These are phyloP conservation scores for Podarcis cretensis DNA, from an alignment of 2,113 vertebrate species.

Conservation along the genomic window DNA sequence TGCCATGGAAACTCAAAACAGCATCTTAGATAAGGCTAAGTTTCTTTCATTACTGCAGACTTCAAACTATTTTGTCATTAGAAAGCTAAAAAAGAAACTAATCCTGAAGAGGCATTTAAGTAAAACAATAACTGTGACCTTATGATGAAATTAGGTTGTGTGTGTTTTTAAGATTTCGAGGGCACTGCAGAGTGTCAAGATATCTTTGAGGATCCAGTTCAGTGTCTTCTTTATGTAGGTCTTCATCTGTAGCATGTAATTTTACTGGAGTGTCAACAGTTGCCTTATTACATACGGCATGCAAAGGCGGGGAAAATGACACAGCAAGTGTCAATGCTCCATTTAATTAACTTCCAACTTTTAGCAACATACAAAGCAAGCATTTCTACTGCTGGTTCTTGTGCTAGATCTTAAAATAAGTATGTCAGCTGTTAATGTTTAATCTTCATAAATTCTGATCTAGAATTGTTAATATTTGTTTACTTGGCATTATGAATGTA, in stretches of 20 bases:
- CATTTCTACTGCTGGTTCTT: conserved; percentile 19
- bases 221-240: conserved; percentile 18
- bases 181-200: not conserved
- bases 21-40: not conserved
- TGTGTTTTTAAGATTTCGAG: not conserved
- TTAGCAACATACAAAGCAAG: conserved; percentile 39
- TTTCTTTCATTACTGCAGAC: not conserved
- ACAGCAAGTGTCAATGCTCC: conserved; percentile 22
- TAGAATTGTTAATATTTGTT: conserved; percentile 56
- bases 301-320: conserved; percentile 13
- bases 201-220: not conserved
- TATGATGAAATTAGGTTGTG: not conserved
- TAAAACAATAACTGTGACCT: not conserved
- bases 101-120: not conserved
- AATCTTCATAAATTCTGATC: conserved; percentile 36
- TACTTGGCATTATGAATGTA: conserved; percentile 72
- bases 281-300: conserved; percentile 49
- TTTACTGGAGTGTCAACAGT: conserved; percentile 46
- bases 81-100: accelerated
- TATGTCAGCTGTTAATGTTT: conserved; percentile 39
- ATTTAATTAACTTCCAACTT: conserved; percentile 43
- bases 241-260: conserved; percentile 37
- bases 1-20: conserved; percentile 4
- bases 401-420: conserved; percentile 47
- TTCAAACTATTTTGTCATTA: not conserved